Percentiles rank a stretch among this genome's conserved stretches.
phyloP scores from a whole-genome alignment of 2,113 vertebrate species.

The Phodopus roborovskii region DNA sequence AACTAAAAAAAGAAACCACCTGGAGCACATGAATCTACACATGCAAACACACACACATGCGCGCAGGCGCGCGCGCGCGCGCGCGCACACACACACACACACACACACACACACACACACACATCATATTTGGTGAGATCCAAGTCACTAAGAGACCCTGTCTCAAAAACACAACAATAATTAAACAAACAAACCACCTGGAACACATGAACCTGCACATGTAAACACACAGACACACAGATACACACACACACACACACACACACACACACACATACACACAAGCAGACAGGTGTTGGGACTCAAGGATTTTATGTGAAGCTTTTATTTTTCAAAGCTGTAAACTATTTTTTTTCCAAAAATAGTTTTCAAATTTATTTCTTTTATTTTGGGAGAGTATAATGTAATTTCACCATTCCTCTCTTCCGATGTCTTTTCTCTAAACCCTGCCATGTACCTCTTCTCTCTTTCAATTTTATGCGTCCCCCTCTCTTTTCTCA shows the following conservation, averaged over 20 bases:
- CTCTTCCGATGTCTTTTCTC: background rate
- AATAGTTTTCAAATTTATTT: background rate
- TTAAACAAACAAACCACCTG: background rate
- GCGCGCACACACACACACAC: too few relatives aligned
- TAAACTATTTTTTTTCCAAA: background rate
- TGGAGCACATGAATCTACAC: background rate
- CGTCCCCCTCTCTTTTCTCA: background rate
- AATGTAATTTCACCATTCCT: background rate
- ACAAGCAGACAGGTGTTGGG: rapidly evolving
- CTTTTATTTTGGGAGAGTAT: background rate
- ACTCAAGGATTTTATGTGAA: background rate
- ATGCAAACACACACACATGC: background rate
- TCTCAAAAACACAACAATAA: background rate
- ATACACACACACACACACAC: background rate
- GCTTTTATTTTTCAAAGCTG: background rate
- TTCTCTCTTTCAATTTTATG: background rate
- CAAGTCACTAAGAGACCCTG: background rate
- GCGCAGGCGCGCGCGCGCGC: too few relatives aligned
- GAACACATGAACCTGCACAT: background rate
- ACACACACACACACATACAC: background rate
- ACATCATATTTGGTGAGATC: too few relatives aligned
- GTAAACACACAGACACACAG: background rate
- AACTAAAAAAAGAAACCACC: background rate
- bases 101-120: too few relatives aligned
- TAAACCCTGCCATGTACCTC: background rate